Percentiles rank a stretch among this genome's conserved stretches.
These are phyloP conservation scores for Notamacropus eugenii DNA, from an alignment of 2,797 vertebrate species.

Conservation along the genomic window DNA sequence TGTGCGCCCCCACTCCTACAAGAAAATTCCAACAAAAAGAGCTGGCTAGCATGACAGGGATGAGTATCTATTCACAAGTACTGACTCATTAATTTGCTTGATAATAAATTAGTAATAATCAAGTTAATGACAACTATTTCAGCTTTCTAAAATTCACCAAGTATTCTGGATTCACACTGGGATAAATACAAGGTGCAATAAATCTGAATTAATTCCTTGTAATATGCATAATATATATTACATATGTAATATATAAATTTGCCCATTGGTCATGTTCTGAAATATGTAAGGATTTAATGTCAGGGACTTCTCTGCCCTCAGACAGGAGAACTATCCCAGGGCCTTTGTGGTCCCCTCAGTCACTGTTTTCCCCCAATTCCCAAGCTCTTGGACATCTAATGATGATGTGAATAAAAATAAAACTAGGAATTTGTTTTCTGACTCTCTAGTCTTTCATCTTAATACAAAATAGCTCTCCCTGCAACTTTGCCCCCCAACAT, in stretches of 20 bases:
- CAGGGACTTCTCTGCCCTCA: background rate
- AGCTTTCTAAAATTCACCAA: background rate
- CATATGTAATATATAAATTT: background rate
- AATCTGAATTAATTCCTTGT: background rate
- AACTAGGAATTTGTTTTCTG: background rate
- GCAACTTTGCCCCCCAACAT: background rate
- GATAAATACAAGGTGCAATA: background rate
- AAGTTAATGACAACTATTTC: background rate
- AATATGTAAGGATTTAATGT: background rate
- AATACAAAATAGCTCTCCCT: background rate
- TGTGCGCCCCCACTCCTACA: background rate
- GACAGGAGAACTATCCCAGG: background rate
- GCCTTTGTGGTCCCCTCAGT: background rate
- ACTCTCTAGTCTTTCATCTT: background rate
- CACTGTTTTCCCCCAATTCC: background rate
- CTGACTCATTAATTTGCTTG: background rate
- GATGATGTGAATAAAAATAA: background rate
- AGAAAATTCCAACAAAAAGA: background rate
- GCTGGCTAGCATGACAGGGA: background rate
- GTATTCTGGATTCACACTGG: background rate
- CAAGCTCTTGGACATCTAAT: background rate
- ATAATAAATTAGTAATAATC: background rate
- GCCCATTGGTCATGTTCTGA: background rate
- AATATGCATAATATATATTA: background rate
- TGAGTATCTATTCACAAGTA: background rate